A percentile compares a stretch with the other conserved stretches of the same genome.
Evolutionary conservation across 1,140 invertebrate genomes (phyloP).

Genomic region (Cydia pomonella): DNA sequence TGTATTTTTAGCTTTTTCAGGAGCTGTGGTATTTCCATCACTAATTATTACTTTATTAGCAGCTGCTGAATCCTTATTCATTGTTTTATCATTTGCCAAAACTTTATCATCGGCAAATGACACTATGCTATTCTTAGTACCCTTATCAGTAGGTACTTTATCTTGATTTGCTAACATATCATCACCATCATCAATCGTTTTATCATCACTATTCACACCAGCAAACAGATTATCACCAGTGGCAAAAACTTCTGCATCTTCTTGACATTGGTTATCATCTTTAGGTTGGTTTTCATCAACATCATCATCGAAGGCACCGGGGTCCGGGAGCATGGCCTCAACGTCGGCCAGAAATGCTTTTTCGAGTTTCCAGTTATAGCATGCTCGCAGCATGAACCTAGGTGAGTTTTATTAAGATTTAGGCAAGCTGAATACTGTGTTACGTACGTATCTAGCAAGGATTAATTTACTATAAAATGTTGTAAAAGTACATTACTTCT

Average conservation of each 20-base stretch:
- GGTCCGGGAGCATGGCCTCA: constrained; percentile 85
- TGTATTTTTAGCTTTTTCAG: neutral
- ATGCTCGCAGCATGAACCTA: constrained; percentile 88
- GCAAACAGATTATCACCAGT: neutral
- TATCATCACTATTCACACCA: neutral
- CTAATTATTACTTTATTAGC: neutral
- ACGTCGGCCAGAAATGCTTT: constrained; percentile 94
- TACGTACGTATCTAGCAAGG: too few species aligned
- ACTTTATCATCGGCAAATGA: neutral
- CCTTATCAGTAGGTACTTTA: neutral
- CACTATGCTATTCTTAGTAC: neutral
- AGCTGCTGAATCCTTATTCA: too few species aligned
- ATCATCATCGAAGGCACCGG: constrained; percentile 69
- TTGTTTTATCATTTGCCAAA: neutral
- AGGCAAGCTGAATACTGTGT: too few species aligned
- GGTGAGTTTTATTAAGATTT: neutral
- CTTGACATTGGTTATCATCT: constrained; percentile 21
- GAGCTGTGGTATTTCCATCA: neutral
- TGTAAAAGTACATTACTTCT: too few species aligned
- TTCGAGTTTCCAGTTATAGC: constrained; percentile 96
- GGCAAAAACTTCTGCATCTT: neutral
- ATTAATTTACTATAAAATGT: too few species aligned
- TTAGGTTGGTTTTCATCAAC: constrained; percentile 46
- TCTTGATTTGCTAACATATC: neutral
- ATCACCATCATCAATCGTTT: neutral